These are phyloP conservation scores for Ispidina lecontei DNA, from an alignment of 2,797 vertebrate genomes.

Conservation along the genomic window DNA sequence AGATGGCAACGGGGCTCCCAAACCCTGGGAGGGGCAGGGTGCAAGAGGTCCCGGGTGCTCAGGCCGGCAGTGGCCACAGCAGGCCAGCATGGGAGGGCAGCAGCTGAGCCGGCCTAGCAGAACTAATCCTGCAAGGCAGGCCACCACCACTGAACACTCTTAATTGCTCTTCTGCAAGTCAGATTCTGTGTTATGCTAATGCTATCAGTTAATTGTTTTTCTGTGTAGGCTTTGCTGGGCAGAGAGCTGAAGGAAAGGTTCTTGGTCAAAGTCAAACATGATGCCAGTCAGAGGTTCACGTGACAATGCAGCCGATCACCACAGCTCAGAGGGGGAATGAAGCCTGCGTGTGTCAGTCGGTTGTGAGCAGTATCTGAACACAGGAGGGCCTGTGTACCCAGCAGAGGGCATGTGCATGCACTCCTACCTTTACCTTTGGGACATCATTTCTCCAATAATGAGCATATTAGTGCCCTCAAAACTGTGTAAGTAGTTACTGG, in stretches of 20 bases:
- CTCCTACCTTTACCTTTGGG: background rate
- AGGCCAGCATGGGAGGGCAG: background rate
- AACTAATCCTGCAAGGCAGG: background rate
- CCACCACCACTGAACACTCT: background rate
- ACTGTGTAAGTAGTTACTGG: background rate
- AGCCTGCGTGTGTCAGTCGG: background rate
- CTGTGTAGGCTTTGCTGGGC: background rate
- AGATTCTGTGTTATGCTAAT: background rate
- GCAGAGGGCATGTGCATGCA: background rate
- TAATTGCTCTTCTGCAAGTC: background rate
- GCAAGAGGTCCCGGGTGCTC: background rate
- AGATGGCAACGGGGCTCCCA: background rate
- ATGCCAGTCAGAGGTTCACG: background rate
- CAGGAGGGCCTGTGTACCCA: background rate
- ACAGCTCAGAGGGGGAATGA: background rate
- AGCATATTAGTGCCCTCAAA: slow-evolving; percentile 9
- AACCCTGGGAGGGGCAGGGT: background rate
- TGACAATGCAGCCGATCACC: background rate
- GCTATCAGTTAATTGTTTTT: background rate
- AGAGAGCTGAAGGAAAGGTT: background rate
- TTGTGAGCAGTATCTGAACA: background rate
- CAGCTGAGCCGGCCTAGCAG: background rate
- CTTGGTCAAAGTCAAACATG: background rate
- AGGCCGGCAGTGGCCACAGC: background rate
- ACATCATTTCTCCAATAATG: slow-evolving; percentile 18